A percentile compares a stretch with the other conserved stretches of the same genome.
These are phyloP conservation scores for Eledone cirrhosa DNA, from an alignment of 2,888 invertebrate species.

Conservation along the genomic window DNA sequence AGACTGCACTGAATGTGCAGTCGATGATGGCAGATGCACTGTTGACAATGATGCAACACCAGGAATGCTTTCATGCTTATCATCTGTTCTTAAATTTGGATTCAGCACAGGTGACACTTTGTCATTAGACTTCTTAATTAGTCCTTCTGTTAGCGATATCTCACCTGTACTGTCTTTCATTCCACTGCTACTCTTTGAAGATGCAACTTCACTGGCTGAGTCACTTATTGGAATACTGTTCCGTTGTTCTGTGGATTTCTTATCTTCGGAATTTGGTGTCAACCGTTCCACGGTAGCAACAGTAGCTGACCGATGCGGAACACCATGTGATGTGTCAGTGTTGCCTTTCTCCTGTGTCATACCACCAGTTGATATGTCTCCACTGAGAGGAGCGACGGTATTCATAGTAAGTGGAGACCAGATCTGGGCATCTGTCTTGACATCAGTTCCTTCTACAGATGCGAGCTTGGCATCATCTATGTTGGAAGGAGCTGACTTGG, in stretches of 20 bases:
- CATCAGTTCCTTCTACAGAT: conserved; percentile 12
- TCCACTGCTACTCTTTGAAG: too few species aligned
- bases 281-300: not conserved
- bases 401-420: not conserved
- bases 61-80: conserved; percentile 23
- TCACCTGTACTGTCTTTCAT: too few species aligned
- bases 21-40: conserved; percentile 12
- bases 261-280: conserved; percentile 12
- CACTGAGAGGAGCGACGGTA: not conserved
- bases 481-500: conserved; percentile 17
- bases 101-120: not conserved
- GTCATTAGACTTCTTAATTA: not conserved
- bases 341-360: not conserved
- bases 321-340: not conserved
- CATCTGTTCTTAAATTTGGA: conserved; percentile 18
- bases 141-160: too few species aligned
- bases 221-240: conserved; percentile 12
- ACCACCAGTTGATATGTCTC: not conserved
- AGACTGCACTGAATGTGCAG: conserved; percentile 17
- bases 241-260: conserved; percentile 10
- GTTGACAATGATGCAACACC: conserved; percentile 5
- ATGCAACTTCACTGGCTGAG: not conserved
- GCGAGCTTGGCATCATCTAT: conserved; percentile 3
- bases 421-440: not conserved
- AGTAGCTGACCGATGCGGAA: conserved; percentile 7